These are phyloP conservation scores for Cerceris ruficornis DNA, from an alignment of 2,888 invertebrate genomes.

Conservation along the genomic window DNA sequence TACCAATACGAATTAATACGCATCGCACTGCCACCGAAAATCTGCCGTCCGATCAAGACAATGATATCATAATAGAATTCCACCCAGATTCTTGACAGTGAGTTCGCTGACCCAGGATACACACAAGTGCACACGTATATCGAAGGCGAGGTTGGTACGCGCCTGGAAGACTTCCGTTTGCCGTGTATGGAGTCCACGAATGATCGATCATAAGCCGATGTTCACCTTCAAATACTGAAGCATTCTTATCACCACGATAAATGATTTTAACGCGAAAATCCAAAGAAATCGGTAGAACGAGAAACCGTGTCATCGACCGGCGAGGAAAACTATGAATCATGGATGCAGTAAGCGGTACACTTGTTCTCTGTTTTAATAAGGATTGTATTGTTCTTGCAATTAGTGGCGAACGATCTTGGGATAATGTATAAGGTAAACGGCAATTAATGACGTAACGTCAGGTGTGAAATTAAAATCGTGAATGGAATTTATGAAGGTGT, in stretches of 20 bases:
- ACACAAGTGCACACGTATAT: slow-evolving; percentile 42
- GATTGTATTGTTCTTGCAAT: too few relatives aligned
- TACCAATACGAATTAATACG: too few relatives aligned
- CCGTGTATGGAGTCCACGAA: slow-evolving; percentile 55
- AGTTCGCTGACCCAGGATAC: slow-evolving; percentile 66
- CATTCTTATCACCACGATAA: slow-evolving; percentile 37
- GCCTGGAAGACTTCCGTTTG: slow-evolving; percentile 63
- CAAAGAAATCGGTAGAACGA: not conserved
- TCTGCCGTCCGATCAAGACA: slow-evolving; percentile 6
- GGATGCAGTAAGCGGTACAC: not conserved
- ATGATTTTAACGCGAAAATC: not conserved
- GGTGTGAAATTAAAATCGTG: not conserved
- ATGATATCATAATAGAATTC: slow-evolving; percentile 65
- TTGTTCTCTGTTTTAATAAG: too few relatives aligned
- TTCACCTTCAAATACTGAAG: slow-evolving; percentile 68
- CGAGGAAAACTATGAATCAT: not conserved
- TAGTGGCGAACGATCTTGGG: too few relatives aligned
- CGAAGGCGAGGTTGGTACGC: slow-evolving; percentile 45
- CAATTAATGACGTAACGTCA: too few relatives aligned
- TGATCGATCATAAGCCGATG: slow-evolving; percentile 35
- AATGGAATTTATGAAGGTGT: not conserved
- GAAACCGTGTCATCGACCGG: not conserved
- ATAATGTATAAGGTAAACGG: too few relatives aligned
- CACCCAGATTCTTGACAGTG: slow-evolving; percentile 53
- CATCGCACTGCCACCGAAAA: not conserved